These are phyloP conservation scores for Altica lythri DNA, from an alignment of 2,888 invertebrate species.

Conservation along the genomic window DNA sequence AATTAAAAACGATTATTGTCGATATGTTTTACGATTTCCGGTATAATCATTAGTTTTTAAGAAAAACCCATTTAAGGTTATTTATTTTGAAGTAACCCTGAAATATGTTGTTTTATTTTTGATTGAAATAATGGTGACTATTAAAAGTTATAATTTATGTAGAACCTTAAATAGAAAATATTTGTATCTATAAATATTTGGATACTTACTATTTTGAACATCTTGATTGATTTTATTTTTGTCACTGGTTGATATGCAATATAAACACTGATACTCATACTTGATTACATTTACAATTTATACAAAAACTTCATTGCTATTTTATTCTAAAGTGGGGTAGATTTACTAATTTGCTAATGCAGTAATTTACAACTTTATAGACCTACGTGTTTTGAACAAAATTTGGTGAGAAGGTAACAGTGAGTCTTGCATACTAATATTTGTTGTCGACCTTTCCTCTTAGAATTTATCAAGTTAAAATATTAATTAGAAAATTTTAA, in stretches of 20 bases:
- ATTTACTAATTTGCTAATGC: neutral
- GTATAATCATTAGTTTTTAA: too few relatives aligned
- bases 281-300: neutral
- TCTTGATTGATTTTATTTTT: neutral
- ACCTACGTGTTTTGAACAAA: neutral
- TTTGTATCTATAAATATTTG: neutral
- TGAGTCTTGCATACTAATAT: neutral
- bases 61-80: too few relatives aligned
- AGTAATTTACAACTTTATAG: neutral
- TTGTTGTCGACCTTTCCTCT: neutral
- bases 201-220: slow-evolving; percentile 16
- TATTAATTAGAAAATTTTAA: neutral
- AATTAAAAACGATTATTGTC: too few relatives aligned
- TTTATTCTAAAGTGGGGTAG: neutral
- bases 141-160: neutral
- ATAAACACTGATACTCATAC: neutral
- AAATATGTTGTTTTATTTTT: too few relatives aligned
- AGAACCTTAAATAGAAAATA: neutral
- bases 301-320: neutral
- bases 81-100: too few relatives aligned
- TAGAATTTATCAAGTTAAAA: slow-evolving; percentile 1
- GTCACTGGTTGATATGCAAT: neutral
- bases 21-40: too few relatives aligned
- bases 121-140: too few relatives aligned
- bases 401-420: slow-evolving; percentile 9